Percentiles rank a stretch among this genome's conserved stretches.
phyloP scores from a whole-genome alignment of 1,140 invertebrate species.

The Euura saliciscinereae region DNA sequence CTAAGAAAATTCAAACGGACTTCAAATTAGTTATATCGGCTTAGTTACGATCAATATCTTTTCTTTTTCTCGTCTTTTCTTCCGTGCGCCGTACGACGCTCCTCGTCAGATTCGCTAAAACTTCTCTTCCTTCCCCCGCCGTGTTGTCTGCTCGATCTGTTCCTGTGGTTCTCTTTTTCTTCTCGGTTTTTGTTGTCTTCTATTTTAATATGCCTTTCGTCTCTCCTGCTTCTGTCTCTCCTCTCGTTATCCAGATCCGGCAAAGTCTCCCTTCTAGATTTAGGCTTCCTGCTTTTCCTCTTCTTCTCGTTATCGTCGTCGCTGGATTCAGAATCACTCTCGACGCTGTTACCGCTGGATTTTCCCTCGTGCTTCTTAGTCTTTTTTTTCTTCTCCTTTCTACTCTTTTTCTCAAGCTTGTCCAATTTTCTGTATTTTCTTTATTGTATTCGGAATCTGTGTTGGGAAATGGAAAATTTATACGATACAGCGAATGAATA shows the following conservation, averaged over 20 bases:
- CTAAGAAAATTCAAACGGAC: too few species aligned
- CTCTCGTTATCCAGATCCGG: constrained; percentile 31
- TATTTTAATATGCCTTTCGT: constrained; percentile 27
- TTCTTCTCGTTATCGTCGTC: constrained; percentile 23
- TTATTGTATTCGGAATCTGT: too few species aligned
- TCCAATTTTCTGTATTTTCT: constrained; percentile 78
- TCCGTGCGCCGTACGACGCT: constrained; percentile 12
- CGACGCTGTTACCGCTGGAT: constrained; percentile 18
- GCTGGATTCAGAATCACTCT: constrained; percentile 21
- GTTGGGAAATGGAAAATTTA: too few species aligned
- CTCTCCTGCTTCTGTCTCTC: constrained; percentile 36
- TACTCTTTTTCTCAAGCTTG: constrained; percentile 71
- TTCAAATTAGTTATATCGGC: too few species aligned
- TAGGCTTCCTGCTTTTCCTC: constrained; percentile 33
- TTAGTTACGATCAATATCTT: background rate
- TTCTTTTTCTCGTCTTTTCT: constrained; percentile 15
- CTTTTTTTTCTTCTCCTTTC: constrained; percentile 64
- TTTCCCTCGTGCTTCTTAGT: constrained; percentile 58
- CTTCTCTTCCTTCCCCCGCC: constrained; percentile 15
- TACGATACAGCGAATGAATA: too few species aligned
- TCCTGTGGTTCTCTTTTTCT: constrained; percentile 25
- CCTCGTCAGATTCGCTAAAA: constrained; percentile 21
- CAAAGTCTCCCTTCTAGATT: constrained; percentile 17
- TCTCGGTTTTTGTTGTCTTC: constrained; percentile 23
- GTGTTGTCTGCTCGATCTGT: constrained; percentile 26